phyloP scores from a whole-genome alignment of 2,113 vertebrate species.

The Crotalus horridus region DNA sequence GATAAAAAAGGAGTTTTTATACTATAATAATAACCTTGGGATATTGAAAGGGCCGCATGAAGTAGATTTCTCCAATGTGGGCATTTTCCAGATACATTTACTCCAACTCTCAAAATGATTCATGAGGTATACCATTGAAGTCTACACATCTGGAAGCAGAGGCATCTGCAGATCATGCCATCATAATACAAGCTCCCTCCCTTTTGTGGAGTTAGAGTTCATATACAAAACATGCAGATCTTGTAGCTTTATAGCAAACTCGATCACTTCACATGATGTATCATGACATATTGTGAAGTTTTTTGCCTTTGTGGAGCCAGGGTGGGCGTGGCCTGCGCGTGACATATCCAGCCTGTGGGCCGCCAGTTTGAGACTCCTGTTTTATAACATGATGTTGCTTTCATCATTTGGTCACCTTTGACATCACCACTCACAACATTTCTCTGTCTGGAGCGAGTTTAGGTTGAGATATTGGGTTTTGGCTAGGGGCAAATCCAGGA shows the following conservation, averaged over 20 bases:
- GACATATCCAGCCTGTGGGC: no score
- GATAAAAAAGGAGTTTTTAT: no score
- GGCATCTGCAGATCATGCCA: not conserved
- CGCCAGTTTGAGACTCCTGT: no score
- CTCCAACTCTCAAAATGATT: not conserved
- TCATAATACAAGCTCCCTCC: not conserved
- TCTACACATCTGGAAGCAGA: not conserved
- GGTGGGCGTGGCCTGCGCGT: no score
- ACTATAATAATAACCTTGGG: no score
- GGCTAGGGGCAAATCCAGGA: not conserved
- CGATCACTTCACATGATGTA: no score
- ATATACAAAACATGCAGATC: not conserved
- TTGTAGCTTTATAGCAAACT: not conserved
- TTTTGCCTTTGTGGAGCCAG: no score
- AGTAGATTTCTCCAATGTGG: no score
- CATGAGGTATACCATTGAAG: not conserved
- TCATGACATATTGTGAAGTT: no score
- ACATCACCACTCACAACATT: not conserved
- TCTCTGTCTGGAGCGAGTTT: not conserved
- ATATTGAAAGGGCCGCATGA: no score
- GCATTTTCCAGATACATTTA: no score
- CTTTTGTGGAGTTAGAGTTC: not conserved
- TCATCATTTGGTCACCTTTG: not conserved
- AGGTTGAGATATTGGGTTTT: not conserved
- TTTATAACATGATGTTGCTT: not conserved